Conservation (phyloP, 2,888 invertebrate species). For the Drosophila mettleri region DNA sequence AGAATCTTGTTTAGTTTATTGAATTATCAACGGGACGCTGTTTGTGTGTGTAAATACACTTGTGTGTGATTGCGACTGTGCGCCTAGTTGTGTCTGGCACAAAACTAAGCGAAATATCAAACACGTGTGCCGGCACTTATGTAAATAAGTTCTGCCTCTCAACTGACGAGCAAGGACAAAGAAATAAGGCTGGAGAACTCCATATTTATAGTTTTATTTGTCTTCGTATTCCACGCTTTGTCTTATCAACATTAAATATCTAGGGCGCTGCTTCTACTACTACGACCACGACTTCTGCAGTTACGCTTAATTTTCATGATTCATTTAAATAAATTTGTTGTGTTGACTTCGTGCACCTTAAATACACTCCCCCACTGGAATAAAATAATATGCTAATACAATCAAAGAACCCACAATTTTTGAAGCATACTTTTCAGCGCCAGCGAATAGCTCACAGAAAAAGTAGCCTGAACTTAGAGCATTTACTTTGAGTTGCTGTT, state of each 20-base stretch:
- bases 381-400: constrained; percentile 49
- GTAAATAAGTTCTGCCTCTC: constrained; percentile 60
- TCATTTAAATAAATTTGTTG: constrained; percentile 71
- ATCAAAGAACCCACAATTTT: constrained; percentile 35
- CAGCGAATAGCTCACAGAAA: neutral
- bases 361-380: constrained; percentile 22
- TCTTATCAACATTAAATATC: constrained; percentile 59
- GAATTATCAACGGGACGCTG: constrained; percentile 68
- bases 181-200: neutral
- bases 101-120: constrained; percentile 76
- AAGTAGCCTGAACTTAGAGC: constrained; percentile 22
- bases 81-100: constrained; percentile 53
- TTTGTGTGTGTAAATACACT: constrained; percentile 10
- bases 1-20: constrained; percentile 80
- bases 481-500: constrained; percentile 22
- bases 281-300: constrained; percentile 23
- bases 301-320: constrained; percentile 62
- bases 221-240: constrained; percentile 36
- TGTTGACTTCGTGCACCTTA: constrained; percentile 12
- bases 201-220: constrained; percentile 79
- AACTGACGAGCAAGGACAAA: constrained; percentile 1
- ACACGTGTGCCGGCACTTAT: constrained; percentile 74
- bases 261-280: constrained; percentile 41
- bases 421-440: constrained; percentile 18
- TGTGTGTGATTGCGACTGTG: constrained; percentile 16